phyloP scores from a whole-genome alignment of 2,888 invertebrate species.

The Tachystola acroxantha region DNA sequence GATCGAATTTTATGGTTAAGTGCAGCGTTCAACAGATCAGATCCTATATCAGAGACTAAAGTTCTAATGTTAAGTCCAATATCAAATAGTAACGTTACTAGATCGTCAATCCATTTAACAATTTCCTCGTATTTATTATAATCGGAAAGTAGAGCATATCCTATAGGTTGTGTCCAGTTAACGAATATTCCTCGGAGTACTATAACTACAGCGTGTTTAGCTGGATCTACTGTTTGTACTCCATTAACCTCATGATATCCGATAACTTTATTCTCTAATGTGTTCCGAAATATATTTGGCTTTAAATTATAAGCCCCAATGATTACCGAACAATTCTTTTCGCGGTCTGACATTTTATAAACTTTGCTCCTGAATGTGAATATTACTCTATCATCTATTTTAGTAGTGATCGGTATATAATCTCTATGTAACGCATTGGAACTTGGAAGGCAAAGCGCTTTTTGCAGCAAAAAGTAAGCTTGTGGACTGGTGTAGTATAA shows the following conservation, averaged over 20 bases:
- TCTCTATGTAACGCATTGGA: constrained; percentile 12
- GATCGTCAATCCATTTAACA: constrained; percentile 22
- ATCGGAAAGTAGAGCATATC: constrained; percentile 19
- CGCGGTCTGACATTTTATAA: constrained; percentile 16
- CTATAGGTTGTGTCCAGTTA: constrained; percentile 22
- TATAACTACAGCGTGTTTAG: constrained; percentile 21
- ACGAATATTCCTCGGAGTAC: constrained; percentile 22
- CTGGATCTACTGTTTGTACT: constrained; percentile 15
- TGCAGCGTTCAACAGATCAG: constrained; percentile 17
- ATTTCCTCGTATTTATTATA: constrained; percentile 13
- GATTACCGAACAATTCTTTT: constrained; percentile 19
- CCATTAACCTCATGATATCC: constrained; percentile 27
- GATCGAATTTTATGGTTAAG: constrained; percentile 2
- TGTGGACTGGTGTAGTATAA: constrained; percentile 22
- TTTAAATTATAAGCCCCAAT: constrained; percentile 19
- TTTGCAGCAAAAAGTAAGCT: constrained; percentile 18
- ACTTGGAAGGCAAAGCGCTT: constrained; percentile 16
- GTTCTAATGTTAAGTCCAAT: constrained; percentile 22
- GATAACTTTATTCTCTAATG: constrained; percentile 20
- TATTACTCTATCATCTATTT: constrained; percentile 16
- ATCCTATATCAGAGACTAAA: constrained; percentile 19
- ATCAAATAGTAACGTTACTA: constrained; percentile 18
- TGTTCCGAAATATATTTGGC: constrained; percentile 19
- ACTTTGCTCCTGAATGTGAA: constrained; percentile 19
- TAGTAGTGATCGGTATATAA: constrained; percentile 13